Evolutionary conservation across 2,113 vertebrate genomes (phyloP).

Genomic region (Centropristis striata): DNA sequence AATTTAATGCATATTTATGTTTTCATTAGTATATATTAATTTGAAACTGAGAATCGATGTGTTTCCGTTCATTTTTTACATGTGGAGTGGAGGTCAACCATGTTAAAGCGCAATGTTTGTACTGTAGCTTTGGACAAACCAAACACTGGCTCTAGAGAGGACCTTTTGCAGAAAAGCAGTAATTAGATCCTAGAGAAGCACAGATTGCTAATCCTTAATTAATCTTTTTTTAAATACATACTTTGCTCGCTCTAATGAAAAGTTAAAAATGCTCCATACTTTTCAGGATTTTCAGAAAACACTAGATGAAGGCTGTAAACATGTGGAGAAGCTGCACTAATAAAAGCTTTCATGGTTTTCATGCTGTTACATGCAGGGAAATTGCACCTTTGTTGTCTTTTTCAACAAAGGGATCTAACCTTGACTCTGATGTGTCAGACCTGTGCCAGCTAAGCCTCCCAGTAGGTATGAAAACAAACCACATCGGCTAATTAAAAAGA

Average conservation of each 20-base stretch:
- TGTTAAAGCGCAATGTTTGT: no score
- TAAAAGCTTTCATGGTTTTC: slow-evolving; percentile 12
- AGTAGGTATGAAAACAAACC: slow-evolving; percentile 34
- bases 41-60: no score
- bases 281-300: background rate
- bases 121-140: no score
- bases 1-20: no score
- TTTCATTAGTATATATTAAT: no score
- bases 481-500: slow-evolving; percentile 43
- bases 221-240: background rate
- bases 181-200: background rate
- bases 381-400: slow-evolving; percentile 18
- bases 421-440: slow-evolving; percentile 43
- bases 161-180: no score
- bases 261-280: background rate
- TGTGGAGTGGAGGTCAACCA: no score
- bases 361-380: background rate
- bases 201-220: background rate
- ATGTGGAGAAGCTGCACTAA: slow-evolving; percentile 16
- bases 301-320: background rate
- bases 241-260: background rate
- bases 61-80: no score
- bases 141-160: no score
- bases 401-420: slow-evolving; percentile 44
- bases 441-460: slow-evolving; percentile 22